Conservation (phyloP, 2,113 vertebrate species). For the Alligator sinensis region DNA sequence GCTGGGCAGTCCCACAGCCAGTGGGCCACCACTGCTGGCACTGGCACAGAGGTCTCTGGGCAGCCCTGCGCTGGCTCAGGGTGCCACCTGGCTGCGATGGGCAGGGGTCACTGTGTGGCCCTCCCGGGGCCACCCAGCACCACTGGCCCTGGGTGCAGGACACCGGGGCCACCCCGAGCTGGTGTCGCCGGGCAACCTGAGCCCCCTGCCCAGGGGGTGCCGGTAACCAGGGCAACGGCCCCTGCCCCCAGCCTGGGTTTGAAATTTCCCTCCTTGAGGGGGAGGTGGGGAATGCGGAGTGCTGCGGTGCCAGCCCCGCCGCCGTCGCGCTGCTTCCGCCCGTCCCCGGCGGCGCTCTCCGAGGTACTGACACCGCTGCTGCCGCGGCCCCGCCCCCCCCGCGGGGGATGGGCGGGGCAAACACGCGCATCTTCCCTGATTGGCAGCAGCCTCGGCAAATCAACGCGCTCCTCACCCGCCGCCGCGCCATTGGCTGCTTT, state of each 20-base stretch:
- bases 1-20: background rate
- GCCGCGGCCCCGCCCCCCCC: background rate
- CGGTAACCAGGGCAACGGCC: background rate
- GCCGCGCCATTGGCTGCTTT: background rate
- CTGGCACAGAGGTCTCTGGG: background rate
- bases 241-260: background rate
- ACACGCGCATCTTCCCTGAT: background rate
- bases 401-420: background rate
- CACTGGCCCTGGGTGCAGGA: background rate
- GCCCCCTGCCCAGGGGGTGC: background rate
- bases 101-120: background rate
- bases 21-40: background rate
- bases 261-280: background rate
- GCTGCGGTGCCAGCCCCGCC: background rate
- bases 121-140: background rate
- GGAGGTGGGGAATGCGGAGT: background rate
- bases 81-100: too few species aligned
- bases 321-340: background rate
- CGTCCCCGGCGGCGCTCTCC: conserved; percentile 20
- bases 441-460: background rate
- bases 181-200: background rate
- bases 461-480: background rate
- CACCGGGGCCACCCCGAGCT: background rate
- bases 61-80: background rate
- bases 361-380: conserved; percentile 48